A percentile compares a stretch with the other conserved stretches of the same genome.
Evolutionary conservation across 1,140 invertebrate species (phyloP).

Genomic region (Sycobia sp.): DNA sequence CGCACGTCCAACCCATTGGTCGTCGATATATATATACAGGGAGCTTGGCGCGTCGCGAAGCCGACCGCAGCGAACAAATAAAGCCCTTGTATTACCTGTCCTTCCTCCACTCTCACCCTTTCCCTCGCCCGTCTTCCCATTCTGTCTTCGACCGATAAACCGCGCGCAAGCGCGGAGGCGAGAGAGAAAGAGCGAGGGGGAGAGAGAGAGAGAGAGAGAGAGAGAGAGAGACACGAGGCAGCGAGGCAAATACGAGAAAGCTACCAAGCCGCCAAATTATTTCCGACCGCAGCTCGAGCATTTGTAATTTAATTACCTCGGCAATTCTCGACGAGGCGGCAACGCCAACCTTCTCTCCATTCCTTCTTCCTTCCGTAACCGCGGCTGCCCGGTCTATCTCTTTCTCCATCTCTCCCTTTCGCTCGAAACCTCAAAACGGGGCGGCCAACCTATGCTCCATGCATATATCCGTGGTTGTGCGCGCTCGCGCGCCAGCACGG

Average conservation of each 20-base stretch:
- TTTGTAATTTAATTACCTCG: constrained; percentile 56
- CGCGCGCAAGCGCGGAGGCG: no score
- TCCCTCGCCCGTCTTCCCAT: background rate
- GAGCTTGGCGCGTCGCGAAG: no score
- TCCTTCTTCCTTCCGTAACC: background rate
- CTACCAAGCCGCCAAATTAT: constrained; percentile 53
- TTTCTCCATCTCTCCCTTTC: no score
- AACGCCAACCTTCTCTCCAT: background rate
- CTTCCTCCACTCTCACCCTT: background rate
- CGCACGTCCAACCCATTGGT: no score
- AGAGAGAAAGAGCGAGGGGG: background rate
- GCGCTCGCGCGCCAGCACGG: no score
- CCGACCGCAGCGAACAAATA: background rate
- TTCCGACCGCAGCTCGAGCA: constrained; percentile 54
- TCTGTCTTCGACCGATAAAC: constrained; percentile 3
- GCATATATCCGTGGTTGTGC: no score
- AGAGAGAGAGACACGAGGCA: background rate
- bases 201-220: constrained; percentile 22
- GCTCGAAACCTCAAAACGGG: no score
- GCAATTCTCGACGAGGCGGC: constrained; percentile 38
- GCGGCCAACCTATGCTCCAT: no score
- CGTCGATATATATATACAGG: no score
- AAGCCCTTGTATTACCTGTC: background rate
- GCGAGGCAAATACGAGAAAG: constrained; percentile 51
- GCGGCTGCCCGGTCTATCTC: background rate